Conservation (phyloP, 2,797 vertebrate genomes). For the Gambusia yucatana region DNA sequence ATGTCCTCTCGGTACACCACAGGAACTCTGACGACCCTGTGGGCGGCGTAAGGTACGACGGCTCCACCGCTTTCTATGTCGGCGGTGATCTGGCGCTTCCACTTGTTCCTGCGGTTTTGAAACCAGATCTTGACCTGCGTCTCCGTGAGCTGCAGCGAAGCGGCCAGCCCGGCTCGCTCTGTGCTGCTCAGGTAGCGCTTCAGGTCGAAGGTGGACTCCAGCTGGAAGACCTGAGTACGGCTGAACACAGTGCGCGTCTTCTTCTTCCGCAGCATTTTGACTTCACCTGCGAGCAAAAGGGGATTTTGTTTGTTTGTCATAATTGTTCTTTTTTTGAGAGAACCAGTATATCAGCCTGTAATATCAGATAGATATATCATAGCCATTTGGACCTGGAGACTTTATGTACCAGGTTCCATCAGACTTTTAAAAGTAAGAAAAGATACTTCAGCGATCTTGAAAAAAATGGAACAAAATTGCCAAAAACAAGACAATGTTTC, state of each 20-base stretch:
- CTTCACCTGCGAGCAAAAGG: slow-evolving; percentile 43
- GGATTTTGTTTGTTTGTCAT: background rate
- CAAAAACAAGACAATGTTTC: background rate
- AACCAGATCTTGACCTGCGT: slow-evolving; percentile 91
- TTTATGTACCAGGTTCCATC: slow-evolving; percentile 13
- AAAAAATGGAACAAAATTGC: background rate
- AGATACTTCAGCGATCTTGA: too few species aligned
- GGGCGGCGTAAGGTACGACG: slow-evolving; percentile 20
- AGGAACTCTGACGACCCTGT: slow-evolving; percentile 88
- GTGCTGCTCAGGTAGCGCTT: slow-evolving; percentile 86
- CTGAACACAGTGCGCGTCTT: slow-evolving; percentile 90
- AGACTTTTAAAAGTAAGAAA: background rate
- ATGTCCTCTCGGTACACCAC: slow-evolving; percentile 87
- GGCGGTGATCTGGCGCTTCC: slow-evolving; percentile 86
- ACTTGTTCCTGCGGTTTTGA: slow-evolving; percentile 88
- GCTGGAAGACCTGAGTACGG: slow-evolving; percentile 89
- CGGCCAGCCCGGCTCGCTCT: slow-evolving; percentile 78
- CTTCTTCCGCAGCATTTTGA: slow-evolving; percentile 80
- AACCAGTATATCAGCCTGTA: background rate
- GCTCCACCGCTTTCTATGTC: slow-evolving; percentile 79
- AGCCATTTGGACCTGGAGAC: background rate
- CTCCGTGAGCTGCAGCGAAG: slow-evolving; percentile 83
- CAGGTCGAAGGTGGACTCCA: slow-evolving; percentile 91
- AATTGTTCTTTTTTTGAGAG: background rate
- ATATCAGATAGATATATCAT: background rate